phyloP scores from a whole-genome alignment of 2,797 vertebrate species.

The Mormyrus proboscirostris region DNA sequence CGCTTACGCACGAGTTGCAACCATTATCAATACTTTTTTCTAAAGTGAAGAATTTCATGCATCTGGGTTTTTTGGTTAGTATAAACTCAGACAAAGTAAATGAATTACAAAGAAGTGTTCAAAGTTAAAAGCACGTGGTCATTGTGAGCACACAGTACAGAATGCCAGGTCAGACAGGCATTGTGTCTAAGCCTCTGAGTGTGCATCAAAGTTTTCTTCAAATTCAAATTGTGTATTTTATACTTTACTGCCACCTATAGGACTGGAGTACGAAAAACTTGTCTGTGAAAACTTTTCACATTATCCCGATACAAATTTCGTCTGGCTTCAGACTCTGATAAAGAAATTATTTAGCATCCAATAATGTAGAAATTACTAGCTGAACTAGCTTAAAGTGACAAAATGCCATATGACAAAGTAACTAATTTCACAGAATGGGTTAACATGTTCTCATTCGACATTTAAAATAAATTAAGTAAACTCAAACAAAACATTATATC shows the following conservation, averaged over 20 bases:
- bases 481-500: neutral
- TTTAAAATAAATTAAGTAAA: neutral
- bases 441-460: neutral
- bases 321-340: neutral
- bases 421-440: neutral
- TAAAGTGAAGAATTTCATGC: neutral
- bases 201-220: neutral
- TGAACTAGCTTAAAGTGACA: neutral
- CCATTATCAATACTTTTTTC: neutral
- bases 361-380: neutral
- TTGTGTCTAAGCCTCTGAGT: neutral
- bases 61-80: neutral
- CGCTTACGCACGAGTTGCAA: neutral
- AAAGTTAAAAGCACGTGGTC: neutral
- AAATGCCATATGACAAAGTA: neutral
- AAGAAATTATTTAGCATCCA: neutral
- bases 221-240: neutral
- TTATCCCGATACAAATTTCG: neutral
- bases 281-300: neutral
- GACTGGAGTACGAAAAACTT: neutral
- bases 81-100: neutral
- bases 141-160: neutral
- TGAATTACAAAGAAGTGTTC: neutral
- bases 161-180: neutral
- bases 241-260: neutral